Percentiles rank a stretch among this genome's conserved stretches.
Conservation (phyloP, 2,888 invertebrate genomes). For the Blastobasis lacticolella region DNA sequence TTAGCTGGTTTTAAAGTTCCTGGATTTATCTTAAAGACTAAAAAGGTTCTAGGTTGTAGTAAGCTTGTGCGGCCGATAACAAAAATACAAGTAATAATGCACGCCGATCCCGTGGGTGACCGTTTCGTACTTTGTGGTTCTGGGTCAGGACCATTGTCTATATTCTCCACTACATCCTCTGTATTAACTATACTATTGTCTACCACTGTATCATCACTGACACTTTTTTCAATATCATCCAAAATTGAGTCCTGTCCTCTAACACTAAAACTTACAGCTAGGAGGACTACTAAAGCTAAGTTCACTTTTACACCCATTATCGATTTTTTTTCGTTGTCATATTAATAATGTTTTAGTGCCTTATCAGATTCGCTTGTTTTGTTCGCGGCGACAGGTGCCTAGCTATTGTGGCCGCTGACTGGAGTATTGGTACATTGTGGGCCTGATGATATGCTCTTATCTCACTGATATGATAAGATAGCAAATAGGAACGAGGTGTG, state of each 20-base stretch:
- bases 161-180: slow-evolving; percentile 23
- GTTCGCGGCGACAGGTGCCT: slow-evolving; percentile 50
- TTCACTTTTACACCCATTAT: slow-evolving; percentile 56
- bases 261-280: slow-evolving; percentile 54
- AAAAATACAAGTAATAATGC: too few species aligned
- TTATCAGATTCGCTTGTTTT: slow-evolving; percentile 31
- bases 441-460: slow-evolving; percentile 62
- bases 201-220: slow-evolving; percentile 18
- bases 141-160: slow-evolving; percentile 16
- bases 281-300: slow-evolving; percentile 41
- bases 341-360: slow-evolving; percentile 33
- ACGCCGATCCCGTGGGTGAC: too few species aligned
- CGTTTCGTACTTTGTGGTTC: background rate
- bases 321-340: slow-evolving; percentile 41
- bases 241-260: slow-evolving; percentile 45
- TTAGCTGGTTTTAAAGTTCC: too few species aligned
- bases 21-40: too few species aligned
- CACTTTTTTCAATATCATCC: slow-evolving; percentile 36
- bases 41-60: too few species aligned
- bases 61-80: too few species aligned
- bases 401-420: slow-evolving; percentile 51
- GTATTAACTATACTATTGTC: slow-evolving; percentile 17
- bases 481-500: slow-evolving; percentile 68
- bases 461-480: slow-evolving; percentile 67
- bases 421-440: slow-evolving; percentile 48